These are phyloP conservation scores for Catagonus wagneri DNA, from an alignment of 2,113 vertebrate species.

Conservation along the genomic window DNA sequence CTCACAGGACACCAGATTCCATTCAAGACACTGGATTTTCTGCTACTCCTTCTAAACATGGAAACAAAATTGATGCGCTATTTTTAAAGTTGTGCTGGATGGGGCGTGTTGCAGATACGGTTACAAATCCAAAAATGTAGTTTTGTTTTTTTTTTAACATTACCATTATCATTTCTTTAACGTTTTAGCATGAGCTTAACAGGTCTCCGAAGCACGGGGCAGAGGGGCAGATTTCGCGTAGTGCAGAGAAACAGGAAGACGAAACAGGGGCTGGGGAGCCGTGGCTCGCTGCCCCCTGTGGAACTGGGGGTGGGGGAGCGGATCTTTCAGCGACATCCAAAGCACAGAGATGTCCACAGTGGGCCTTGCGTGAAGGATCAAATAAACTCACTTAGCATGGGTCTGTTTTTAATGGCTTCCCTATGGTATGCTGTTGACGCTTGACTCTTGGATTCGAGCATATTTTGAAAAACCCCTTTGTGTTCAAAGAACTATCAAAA, in stretches of 20 bases:
- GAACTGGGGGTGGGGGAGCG: fast-evolving
- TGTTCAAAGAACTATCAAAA: conserved; percentile 38
- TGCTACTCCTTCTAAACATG: conserved; percentile 8
- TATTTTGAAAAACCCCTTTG: not conserved
- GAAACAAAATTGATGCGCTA: not conserved
- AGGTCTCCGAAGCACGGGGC: not conserved
- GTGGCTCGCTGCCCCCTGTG: fast-evolving
- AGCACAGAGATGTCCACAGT: fast-evolving
- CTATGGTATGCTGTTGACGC: fast-evolving
- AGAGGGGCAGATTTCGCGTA: fast-evolving
- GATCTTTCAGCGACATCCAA: fast-evolving
- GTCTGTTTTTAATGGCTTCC: not conserved
- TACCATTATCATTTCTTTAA: not conserved
- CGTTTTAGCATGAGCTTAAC: not conserved
- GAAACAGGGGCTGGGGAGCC: too few species aligned
- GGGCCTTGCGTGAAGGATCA: not conserved
- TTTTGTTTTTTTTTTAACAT: not conserved
- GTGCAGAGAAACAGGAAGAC: fast-evolving
- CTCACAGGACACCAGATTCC: not conserved
- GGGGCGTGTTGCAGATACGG: not conserved
- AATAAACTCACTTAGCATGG: fast-evolving
- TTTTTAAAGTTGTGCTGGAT: not conserved
- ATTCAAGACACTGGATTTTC: conserved; percentile 33
- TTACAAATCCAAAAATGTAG: not conserved
- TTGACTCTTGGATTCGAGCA: not conserved